Percentiles rank a stretch among this genome's conserved stretches.
Conservation (phyloP, 2,888 invertebrate species). For the Syritta pipiens region DNA sequence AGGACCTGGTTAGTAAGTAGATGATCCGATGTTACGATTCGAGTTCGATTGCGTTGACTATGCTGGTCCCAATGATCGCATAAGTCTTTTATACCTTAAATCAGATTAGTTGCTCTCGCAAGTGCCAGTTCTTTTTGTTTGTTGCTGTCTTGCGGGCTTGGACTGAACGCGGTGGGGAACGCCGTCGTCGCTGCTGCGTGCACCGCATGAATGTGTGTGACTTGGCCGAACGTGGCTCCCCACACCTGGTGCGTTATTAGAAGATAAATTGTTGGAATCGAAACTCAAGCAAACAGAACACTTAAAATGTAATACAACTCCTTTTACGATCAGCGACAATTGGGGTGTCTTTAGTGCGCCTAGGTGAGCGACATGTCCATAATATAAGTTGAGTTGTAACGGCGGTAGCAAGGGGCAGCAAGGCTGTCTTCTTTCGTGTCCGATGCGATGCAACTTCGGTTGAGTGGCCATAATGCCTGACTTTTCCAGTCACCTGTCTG, state of each 20-base stretch:
- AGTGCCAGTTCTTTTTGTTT: background rate
- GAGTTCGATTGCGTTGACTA: conserved; percentile 43
- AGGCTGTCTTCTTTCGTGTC: conserved; percentile 42
- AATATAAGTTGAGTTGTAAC: conserved; percentile 35
- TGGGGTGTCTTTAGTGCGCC: conserved; percentile 32
- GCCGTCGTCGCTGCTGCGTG: background rate
- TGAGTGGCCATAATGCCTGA: conserved; percentile 17
- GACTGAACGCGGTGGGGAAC: conserved; percentile 19
- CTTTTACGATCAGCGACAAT: conserved; percentile 57
- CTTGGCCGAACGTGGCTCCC: conserved; percentile 26
- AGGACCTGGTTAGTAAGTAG: background rate
- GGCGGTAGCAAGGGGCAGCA: no score
- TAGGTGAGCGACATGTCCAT: conserved; percentile 55
- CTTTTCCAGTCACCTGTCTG: conserved; percentile 7
- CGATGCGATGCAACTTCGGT: conserved; percentile 7
- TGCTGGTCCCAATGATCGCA: conserved; percentile 15
- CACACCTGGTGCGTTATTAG: conserved; percentile 39
- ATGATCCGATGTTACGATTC: conserved; percentile 21
- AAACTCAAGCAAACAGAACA: conserved; percentile 31
- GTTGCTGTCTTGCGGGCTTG: no score
- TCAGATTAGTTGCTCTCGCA: conserved; percentile 15
- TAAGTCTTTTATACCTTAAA: conserved; percentile 57
- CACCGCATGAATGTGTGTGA: conserved; percentile 33
- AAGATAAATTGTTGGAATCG: conserved; percentile 22
- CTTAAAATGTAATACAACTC: conserved; percentile 34